phyloP scores from a whole-genome alignment of 2,888 invertebrate species.

The Drosophila neutralis region DNA sequence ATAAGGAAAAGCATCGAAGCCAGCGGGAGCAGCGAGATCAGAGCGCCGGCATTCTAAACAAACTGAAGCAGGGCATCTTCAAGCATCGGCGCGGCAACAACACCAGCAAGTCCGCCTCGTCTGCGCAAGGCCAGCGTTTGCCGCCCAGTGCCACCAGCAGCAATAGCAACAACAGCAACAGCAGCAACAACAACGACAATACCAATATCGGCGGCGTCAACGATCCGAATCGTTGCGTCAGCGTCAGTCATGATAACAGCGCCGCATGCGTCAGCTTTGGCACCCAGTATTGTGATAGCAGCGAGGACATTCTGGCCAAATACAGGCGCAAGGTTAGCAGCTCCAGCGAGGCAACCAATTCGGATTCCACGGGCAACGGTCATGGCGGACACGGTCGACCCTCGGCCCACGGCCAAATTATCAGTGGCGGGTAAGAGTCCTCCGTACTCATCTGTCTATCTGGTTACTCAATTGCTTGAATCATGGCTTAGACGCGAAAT shows the following conservation, averaged over 20 bases:
- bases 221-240: slow-evolving; percentile 75
- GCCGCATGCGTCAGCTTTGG: slow-evolving; percentile 67
- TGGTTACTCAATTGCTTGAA: not conserved
- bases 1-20: slow-evolving; percentile 85
- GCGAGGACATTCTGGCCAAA: slow-evolving; percentile 97
- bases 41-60: slow-evolving; percentile 89
- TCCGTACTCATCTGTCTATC: not conserved
- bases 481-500: too few relatives aligned
- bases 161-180: slow-evolving; percentile 83
- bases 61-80: slow-evolving; percentile 89
- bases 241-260: slow-evolving; percentile 71
- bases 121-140: slow-evolving; percentile 14
- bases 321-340: slow-evolving; percentile 90
- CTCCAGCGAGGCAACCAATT: slow-evolving; percentile 86
- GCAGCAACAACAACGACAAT: slow-evolving; percentile 64
- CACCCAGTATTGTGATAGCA: slow-evolving; percentile 87
- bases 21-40: slow-evolving; percentile 72
- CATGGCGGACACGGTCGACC: slow-evolving; percentile 30
- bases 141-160: slow-evolving; percentile 76
- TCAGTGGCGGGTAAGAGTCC: slow-evolving; percentile 58
- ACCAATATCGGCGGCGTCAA: not conserved
- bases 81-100: slow-evolving; percentile 87
- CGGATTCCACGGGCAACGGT: slow-evolving; percentile 84
- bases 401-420: slow-evolving; percentile 26
- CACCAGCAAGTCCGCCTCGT: slow-evolving; percentile 10